Conservation (phyloP, 2,113 vertebrate species). For the Polyodon spathula region DNA sequence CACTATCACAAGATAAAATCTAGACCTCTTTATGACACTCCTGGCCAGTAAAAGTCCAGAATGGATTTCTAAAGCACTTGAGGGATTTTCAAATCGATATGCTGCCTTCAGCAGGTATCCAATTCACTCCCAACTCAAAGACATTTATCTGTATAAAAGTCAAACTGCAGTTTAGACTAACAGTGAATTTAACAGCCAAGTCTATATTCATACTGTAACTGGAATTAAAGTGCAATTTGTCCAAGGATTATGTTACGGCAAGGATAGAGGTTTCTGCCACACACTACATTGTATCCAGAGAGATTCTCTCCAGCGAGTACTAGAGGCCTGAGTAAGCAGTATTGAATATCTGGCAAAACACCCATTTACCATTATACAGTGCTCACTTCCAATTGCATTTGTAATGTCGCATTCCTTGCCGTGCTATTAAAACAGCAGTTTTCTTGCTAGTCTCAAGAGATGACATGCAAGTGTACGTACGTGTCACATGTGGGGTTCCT, state of each 20-base stretch:
- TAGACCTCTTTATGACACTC: not conserved
- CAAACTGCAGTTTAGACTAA: conserved; percentile 67
- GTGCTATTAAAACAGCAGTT: not conserved
- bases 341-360: conserved; percentile 8
- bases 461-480: no score
- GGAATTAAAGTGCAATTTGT: conserved; percentile 75
- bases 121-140: conserved; percentile 53
- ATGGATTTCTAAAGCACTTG: conserved; percentile 44
- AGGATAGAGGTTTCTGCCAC: conserved; percentile 25
- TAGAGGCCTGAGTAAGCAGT: conserved; percentile 20
- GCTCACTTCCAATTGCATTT: not conserved
- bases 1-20: not conserved
- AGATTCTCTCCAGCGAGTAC: conserved; percentile 24
- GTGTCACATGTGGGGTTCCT: no score
- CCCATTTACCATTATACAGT: not conserved
- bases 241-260: conserved; percentile 60
- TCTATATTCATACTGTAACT: conserved; percentile 58
- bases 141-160: conserved; percentile 72
- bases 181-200: conserved; percentile 58
- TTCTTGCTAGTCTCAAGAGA: no score
- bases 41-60: conserved; percentile 22
- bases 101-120: conserved; percentile 51
- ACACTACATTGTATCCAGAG: not conserved
- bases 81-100: conserved; percentile 64
- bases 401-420: not conserved